phyloP scores from a whole-genome alignment of 2,888 invertebrate genomes.

The Byasa hedistus region DNA sequence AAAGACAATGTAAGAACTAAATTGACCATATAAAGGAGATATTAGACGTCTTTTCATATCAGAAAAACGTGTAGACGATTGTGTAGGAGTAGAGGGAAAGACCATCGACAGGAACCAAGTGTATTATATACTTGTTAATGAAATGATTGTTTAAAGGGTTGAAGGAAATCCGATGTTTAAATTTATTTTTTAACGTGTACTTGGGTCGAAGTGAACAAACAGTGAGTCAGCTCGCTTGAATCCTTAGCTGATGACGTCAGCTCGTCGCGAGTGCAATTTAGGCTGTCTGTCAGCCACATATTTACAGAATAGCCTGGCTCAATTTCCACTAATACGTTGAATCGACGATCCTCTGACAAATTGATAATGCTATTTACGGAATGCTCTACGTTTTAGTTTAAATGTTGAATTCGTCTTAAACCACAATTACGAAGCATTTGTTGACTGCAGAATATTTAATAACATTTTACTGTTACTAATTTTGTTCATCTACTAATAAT shows the following conservation, averaged over 20 bases:
- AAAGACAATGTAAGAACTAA: too few relatives aligned
- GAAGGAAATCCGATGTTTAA: slow-evolving; percentile 2
- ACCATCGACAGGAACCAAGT: neutral
- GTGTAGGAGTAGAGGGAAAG: too few relatives aligned
- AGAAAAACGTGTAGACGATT: too few relatives aligned
- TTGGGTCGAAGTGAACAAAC: slow-evolving; percentile 35
- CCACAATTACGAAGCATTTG: neutral
- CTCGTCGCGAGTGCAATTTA: slow-evolving; percentile 41
- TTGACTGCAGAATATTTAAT: neutral
- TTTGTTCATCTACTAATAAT: neutral
- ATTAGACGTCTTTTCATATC: too few relatives aligned
- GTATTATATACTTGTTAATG: neutral
- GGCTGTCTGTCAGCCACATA: slow-evolving; percentile 16
- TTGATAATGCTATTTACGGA: slow-evolving; percentile 18
- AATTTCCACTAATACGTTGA: slow-evolving; percentile 13
- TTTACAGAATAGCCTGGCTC: slow-evolving; percentile 5
- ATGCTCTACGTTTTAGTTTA: slow-evolving; percentile 14
- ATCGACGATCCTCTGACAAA: slow-evolving; percentile 1
- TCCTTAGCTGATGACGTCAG: slow-evolving; percentile 66
- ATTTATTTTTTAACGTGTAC: slow-evolving; percentile 31
- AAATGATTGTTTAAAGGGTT: neutral
- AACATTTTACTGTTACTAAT: too few relatives aligned
- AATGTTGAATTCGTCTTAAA: neutral
- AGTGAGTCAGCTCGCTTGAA: slow-evolving; percentile 59
- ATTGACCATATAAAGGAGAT: too few relatives aligned